Evolutionary conservation across 1,140 invertebrate genomes (phyloP), one percentile per base, ranked within the genome.

Genomic region (Achatina immaculata): DNA sequence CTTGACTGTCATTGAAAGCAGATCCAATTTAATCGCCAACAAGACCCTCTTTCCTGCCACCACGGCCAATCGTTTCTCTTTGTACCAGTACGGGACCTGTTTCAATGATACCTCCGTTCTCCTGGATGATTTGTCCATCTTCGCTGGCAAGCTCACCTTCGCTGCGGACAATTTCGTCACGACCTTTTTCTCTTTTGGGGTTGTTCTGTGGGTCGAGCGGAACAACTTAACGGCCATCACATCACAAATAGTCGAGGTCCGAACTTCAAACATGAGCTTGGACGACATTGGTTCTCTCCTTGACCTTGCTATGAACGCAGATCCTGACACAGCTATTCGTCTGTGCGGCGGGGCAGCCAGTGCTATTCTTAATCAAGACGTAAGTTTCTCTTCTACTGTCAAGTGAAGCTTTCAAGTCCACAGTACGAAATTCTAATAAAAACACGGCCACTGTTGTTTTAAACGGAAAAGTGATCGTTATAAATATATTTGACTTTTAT

Each of bases 171-270:
- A 83, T 42, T 88, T 88, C 65, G 75, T 83, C 4, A 72, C 72
- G 1, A 75, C 83, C 19, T 74, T 80, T 24, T 82, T 79, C 65
- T 85, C 85, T 4, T 85, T 90, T 73, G 85, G 80, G 1, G 78
- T 88, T 40, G 77, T 86, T 19, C 40, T 88, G 68, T 88, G 85
- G 77, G 86, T 88, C 0, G 83, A 86, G 19, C 88, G 90, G 78
- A 85, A 86, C 34, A 83, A 82, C 7, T 78, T 86, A 34, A 76
- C 81, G 0, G 77, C 72, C 16, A 81, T 79, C 42, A 84, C 84
- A 0, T 66, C 71, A 21, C 83, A 82, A 68, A 83, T 82, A 28
- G 72, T 88, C 16, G 80, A 85, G 48, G 80, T 89, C 7, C 82
- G 83, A 69, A 42, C 55, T 2, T 86, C 80, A 66, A 87, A 89